Evolutionary conservation across 2,888 invertebrate genomes (phyloP).

Genomic region (Platycheirus rosarum): DNA sequence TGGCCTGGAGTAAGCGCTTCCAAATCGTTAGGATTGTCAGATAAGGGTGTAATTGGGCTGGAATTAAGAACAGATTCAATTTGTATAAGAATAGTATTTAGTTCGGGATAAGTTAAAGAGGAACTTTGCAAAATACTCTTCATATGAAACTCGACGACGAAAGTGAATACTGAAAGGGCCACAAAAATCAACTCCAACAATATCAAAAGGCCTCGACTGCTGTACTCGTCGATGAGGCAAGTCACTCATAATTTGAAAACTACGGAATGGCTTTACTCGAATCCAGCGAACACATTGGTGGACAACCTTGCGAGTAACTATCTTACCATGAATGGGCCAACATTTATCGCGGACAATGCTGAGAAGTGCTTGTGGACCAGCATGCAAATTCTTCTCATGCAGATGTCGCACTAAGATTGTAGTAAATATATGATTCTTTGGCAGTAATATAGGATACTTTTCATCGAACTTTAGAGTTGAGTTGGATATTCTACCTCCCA

Average conservation of each 20-base stretch:
- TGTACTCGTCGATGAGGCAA: conserved; percentile 19
- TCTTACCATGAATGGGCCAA: conserved; percentile 39
- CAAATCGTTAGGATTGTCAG: conserved; percentile 12
- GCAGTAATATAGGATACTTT: conserved; percentile 19
- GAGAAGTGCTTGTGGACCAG: conserved; percentile 45
- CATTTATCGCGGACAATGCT: conserved; percentile 30
- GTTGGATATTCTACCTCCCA: conserved; percentile 21
- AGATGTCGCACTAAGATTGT: conserved; percentile 1
- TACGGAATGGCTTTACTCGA: conserved; percentile 15
- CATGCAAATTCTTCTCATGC: conserved; percentile 35
- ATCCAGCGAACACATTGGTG: conserved; percentile 44
- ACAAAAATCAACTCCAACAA: conserved; percentile 17
- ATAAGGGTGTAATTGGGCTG: conserved; percentile 22
- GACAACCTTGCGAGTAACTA: conserved; percentile 23
- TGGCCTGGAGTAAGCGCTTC: background rate
- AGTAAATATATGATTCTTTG: conserved; percentile 18
- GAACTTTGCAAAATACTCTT: no score
- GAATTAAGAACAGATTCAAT: conserved; percentile 27
- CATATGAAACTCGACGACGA: no score
- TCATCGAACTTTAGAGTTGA: no score
- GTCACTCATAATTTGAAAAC: conserved; percentile 20
- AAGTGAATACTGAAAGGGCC: conserved; percentile 26
- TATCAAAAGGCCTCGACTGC: conserved; percentile 32
- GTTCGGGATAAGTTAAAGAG: no score
- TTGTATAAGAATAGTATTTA: conserved; percentile 27